Conservation (phyloP, 92 coral and sea anemone species). For the Palythoa caribaeorum region DNA sequence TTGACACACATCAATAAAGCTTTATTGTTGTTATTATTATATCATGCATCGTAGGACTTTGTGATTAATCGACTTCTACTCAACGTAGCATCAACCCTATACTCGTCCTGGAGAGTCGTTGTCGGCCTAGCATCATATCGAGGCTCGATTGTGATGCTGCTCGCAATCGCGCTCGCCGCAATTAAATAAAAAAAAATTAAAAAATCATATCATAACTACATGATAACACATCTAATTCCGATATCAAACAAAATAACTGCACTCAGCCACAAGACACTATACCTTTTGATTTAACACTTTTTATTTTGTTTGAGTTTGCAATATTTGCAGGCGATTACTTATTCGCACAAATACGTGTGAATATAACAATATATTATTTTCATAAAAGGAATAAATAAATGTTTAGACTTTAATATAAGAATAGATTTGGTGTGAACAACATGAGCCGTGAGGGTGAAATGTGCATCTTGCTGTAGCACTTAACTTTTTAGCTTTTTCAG, state of each 20-base stretch:
- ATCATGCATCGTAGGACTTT: too few species aligned
- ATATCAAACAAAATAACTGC: neutral
- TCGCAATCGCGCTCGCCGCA: too few species aligned
- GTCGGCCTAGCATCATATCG: too few species aligned
- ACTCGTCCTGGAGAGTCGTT: too few species aligned
- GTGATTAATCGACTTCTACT: too few species aligned
- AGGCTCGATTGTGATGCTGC: too few species aligned
- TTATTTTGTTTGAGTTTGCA: neutral
- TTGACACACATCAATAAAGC: too few species aligned
- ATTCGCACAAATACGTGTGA: conserved; percentile 14
- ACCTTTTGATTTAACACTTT: neutral
- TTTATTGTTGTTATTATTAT: too few species aligned
- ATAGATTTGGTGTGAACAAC: neutral
- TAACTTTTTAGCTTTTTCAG: neutral
- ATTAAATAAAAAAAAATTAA: too few species aligned
- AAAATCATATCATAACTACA: too few species aligned
- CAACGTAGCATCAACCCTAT: too few species aligned
- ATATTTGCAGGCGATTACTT: conserved; percentile 11
- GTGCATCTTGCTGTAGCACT: neutral
- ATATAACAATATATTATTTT: conserved; percentile 42
- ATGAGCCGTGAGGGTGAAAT: neutral
- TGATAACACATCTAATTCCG: too few species aligned
- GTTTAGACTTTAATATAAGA: neutral
- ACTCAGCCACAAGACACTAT: neutral
- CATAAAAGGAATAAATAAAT: conserved; percentile 34